phyloP scores from a whole-genome alignment of 1,140 invertebrate species.

The Orchestia grillus region DNA sequence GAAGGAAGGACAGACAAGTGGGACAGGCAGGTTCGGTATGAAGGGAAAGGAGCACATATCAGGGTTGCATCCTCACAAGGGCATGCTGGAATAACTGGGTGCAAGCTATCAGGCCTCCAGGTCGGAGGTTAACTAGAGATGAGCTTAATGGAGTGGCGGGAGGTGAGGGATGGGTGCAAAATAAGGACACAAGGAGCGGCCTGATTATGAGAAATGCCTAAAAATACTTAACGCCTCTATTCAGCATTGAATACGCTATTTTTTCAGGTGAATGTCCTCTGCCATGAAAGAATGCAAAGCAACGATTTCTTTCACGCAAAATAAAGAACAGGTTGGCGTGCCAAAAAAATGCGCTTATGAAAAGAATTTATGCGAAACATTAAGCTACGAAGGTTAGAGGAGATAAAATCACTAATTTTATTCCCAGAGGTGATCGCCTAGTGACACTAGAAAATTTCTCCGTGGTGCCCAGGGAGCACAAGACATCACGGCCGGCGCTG shows the following conservation, averaged over 20 bases:
- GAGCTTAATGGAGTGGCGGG: background rate
- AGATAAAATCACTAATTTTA: background rate
- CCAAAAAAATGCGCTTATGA: background rate
- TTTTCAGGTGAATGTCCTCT: background rate
- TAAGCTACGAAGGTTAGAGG: background rate
- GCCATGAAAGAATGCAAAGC: background rate
- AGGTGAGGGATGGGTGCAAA: background rate
- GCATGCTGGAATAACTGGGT: background rate
- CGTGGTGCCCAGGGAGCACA: background rate
- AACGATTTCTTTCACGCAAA: background rate
- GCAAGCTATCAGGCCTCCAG: background rate
- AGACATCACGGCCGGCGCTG: too few species aligned
- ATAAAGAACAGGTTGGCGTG: background rate
- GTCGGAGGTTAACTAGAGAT: background rate
- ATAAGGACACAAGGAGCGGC: background rate
- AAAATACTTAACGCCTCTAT: background rate
- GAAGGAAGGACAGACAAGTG: background rate
- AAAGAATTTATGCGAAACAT: background rate
- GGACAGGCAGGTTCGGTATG: background rate
- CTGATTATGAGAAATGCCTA: background rate
- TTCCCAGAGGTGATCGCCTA: background rate
- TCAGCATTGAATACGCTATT: background rate
- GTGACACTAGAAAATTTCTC: background rate
- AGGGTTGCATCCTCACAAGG: background rate
- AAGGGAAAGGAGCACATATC: background rate